Conservation (phyloP, 2,113 vertebrate species). For the Ammospiza nelsoni region DNA sequence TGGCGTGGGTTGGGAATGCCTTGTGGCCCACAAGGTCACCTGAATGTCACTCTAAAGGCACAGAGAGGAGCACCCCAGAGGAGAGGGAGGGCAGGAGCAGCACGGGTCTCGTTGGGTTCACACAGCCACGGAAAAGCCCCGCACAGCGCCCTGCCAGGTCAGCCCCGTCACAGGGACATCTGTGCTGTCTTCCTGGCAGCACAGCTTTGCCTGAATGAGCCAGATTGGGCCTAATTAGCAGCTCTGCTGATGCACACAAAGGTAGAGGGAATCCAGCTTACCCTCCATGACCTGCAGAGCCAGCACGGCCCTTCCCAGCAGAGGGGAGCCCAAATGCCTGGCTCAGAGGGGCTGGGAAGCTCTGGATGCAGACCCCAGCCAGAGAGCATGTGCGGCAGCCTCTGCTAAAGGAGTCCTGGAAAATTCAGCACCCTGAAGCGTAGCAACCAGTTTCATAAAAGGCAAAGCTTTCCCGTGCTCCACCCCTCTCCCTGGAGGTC, state of each 20-base stretch:
- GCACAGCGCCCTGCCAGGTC: conserved; percentile 47
- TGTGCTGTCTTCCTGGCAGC: conserved; percentile 42
- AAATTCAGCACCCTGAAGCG: neutral
- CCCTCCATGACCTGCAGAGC: conserved; percentile 64
- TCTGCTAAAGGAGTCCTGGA: neutral
- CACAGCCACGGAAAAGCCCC: neutral
- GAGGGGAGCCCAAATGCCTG: neutral
- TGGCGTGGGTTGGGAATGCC: accelerated
- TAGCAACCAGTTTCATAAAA: neutral
- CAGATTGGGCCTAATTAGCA: conserved; percentile 67
- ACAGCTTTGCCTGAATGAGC: conserved; percentile 62
- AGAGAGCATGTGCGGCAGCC: neutral
- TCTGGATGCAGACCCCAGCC: neutral
- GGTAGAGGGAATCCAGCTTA: conserved; percentile 69
- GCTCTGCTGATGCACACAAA: conserved; percentile 64
- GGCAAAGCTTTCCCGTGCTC: neutral
- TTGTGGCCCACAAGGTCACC: conserved; percentile 10
- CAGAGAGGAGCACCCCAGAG: neutral
- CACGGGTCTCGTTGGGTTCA: neutral
- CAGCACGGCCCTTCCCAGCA: neutral
- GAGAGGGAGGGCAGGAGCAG: neutral
- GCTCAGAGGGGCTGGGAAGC: neutral
- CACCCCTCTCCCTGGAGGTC: neutral
- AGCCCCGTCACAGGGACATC: conserved; percentile 40
- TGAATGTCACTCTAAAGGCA: neutral